Conservation (phyloP, 2,797 vertebrate species). For the Danio tinwini region DNA sequence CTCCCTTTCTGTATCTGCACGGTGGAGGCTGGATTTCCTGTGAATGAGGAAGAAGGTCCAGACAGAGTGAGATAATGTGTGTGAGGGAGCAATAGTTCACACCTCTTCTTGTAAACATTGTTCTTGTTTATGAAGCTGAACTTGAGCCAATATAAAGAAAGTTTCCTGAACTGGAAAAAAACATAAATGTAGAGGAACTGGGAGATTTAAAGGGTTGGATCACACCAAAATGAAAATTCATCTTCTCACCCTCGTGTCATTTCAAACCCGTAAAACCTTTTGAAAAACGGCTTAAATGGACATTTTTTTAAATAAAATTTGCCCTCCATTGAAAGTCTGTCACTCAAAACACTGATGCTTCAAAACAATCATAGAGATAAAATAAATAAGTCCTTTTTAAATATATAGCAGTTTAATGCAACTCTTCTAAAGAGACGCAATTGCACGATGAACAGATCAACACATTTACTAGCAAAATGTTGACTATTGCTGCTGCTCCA, state of each 20-base stretch:
- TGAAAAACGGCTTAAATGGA: no score
- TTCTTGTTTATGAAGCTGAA: constrained; percentile 39
- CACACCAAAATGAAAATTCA: neutral
- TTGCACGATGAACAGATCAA: no score
- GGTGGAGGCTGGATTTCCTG: constrained; percentile 15
- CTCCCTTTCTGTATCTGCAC: constrained; percentile 42
- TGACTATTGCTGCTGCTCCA: no score
- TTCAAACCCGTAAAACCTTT: neutral
- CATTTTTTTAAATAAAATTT: no score
- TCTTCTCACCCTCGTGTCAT: neutral
- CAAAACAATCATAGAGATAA: no score
- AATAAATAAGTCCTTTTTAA: no score
- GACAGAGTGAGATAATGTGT: constrained; percentile 36
- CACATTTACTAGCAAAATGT: no score
- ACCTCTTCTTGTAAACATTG: constrained; percentile 38
- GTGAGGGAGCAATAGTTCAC: constrained; percentile 34
- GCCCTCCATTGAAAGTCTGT: no score
- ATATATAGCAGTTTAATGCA: no score
- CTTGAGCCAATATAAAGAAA: constrained; percentile 37
- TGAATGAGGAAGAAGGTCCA: constrained; percentile 23
- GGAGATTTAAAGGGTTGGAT: neutral
- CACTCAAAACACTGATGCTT: no score
- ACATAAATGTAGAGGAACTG: neutral
- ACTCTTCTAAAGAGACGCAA: no score
- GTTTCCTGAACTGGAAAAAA: constrained; percentile 25